Percentiles rank a stretch among this genome's conserved stretches.
Conservation (phyloP, 92 coral and sea anemone species). For the Zoanthus sansibaricus region DNA sequence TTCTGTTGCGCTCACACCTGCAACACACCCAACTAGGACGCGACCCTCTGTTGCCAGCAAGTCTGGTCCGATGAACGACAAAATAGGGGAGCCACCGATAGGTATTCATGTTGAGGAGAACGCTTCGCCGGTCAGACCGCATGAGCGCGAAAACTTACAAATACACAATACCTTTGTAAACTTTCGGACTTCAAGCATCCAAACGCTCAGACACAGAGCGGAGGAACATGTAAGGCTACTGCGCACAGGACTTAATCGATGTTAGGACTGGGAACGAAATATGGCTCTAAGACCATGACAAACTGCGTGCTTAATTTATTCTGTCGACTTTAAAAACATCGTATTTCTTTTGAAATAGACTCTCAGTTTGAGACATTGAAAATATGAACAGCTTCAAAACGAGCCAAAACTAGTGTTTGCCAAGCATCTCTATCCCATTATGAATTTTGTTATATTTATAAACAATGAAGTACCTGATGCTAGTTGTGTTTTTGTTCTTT, state of each 20-base stretch:
- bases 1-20: not conserved
- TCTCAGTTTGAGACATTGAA: too few relatives aligned
- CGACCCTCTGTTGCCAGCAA: constrained; percentile 16
- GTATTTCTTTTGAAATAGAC: too few relatives aligned
- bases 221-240: constrained; percentile 76
- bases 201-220: constrained; percentile 76
- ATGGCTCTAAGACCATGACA: not conserved
- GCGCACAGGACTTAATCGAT: not conserved
- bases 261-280: not conserved
- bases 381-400: too few relatives aligned
- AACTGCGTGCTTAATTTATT: not conserved
- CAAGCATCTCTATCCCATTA: too few relatives aligned
- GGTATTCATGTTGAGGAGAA: not conserved
- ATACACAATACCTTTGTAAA: constrained; percentile 63
- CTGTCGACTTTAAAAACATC: not conserved
- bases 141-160: not conserved
- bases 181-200: constrained; percentile 90
- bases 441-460: too few relatives aligned
- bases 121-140: not conserved
- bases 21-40: constrained; percentile 19
- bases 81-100: not conserved
- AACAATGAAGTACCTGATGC: too few relatives aligned
- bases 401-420: too few relatives aligned
- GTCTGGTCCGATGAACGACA: not conserved
- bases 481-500: too few relatives aligned